Conservation (phyloP, 2,888 invertebrate genomes). For the Stenoptilia bipunctidactyla region DNA sequence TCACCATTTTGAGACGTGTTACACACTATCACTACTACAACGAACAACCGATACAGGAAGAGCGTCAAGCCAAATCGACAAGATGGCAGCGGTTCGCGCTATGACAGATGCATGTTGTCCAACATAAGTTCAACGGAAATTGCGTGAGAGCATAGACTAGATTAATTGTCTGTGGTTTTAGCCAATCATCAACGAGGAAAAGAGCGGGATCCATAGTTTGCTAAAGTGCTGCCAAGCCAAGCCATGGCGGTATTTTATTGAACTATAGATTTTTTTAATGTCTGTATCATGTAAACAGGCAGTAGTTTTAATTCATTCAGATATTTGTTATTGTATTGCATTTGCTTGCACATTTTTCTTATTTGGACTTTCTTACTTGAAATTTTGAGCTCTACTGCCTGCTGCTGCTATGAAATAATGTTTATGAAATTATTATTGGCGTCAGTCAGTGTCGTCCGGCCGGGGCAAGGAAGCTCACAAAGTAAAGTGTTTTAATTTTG, state of each 20-base stretch:
- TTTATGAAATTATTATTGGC: no score
- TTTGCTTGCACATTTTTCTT: no score
- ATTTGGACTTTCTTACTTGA: no score
- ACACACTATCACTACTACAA: constrained; percentile 58
- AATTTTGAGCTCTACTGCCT: no score
- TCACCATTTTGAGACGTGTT: constrained; percentile 72
- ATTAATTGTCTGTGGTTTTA: constrained; percentile 6
- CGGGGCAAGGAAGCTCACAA: no score
- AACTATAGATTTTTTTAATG: no score
- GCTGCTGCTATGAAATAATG: no score
- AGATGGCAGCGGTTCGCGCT: constrained; percentile 50
- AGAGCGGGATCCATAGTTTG: constrained; percentile 16
- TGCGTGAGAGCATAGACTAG: constrained; percentile 28
- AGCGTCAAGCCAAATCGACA: constrained; percentile 66
- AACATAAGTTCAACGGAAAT: constrained; percentile 42
- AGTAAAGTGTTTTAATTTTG: no score
- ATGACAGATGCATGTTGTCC: constrained; percentile 29
- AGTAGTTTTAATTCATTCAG: no score
- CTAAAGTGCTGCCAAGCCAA: constrained; percentile 53
- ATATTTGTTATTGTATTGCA: no score
- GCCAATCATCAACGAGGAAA: constrained; percentile 35
- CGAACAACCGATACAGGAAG: constrained; percentile 64
- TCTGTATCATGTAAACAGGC: no score
- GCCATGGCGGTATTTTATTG: not conserved
- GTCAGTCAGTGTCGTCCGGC: no score